Evolutionary conservation across 1,140 invertebrate species (phyloP).

Genomic region (Nilaparvata lugens): DNA sequence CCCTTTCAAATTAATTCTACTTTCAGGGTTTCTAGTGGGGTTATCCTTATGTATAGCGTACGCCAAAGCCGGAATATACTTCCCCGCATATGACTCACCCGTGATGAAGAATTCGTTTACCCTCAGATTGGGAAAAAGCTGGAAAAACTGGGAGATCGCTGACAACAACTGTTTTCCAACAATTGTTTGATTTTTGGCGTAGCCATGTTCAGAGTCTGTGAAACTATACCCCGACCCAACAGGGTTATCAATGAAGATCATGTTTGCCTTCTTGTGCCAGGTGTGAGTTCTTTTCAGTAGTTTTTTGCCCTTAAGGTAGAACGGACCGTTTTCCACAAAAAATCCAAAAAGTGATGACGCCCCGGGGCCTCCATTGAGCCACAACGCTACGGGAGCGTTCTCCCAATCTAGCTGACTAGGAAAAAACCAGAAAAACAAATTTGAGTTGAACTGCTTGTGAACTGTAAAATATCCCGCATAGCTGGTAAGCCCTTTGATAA

Average conservation of each 20-base stretch:
- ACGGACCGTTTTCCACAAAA: conserved; percentile 50
- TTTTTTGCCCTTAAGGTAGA: neutral
- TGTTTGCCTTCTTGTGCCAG: conserved; percentile 17
- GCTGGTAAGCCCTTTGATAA: conserved; percentile 13
- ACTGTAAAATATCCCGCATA: conserved; percentile 66
- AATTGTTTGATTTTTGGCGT: conserved; percentile 52
- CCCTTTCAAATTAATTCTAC: conserved; percentile 52
- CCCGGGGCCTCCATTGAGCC: conserved; percentile 70
- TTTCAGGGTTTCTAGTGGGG: conserved; percentile 33
- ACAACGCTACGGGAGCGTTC: conserved; percentile 53
- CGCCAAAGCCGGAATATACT: conserved; percentile 70
- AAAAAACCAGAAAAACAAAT: conserved; percentile 74
- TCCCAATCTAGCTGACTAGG: conserved; percentile 40
- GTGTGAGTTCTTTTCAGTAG: conserved; percentile 9
- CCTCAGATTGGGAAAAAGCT: conserved; percentile 56
- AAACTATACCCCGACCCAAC: conserved; percentile 47
- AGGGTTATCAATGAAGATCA: conserved; percentile 68
- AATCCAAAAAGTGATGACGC: conserved; percentile 56
- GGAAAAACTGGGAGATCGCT: conserved; percentile 52
- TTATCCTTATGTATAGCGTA: conserved; percentile 65
- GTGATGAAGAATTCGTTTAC: conserved; percentile 63
- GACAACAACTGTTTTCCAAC: conserved; percentile 24
- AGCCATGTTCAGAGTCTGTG: conserved; percentile 52
- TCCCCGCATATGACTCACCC: conserved; percentile 82
- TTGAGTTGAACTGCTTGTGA: conserved; percentile 40